Percentiles rank a stretch among this genome's conserved stretches.
Evolutionary conservation across 2,113 vertebrate species (phyloP).

Genomic region (Anoura caudifer): DNA sequence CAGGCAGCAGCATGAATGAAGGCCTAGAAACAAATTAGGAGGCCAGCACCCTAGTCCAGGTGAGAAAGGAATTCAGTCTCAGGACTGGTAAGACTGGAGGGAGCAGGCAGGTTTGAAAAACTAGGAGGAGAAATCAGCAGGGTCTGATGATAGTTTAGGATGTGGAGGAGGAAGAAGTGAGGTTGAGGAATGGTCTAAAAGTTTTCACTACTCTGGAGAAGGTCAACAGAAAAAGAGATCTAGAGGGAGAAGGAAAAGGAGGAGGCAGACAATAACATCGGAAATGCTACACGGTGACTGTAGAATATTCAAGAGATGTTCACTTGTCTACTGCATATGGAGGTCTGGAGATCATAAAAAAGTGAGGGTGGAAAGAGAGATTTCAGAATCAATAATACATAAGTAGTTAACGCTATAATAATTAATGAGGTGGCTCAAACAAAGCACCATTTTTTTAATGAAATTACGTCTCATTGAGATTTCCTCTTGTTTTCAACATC

Average conservation of each 20-base stretch:
- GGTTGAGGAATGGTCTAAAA: neutral
- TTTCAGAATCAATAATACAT: neutral
- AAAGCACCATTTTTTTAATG: neutral
- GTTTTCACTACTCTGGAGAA: neutral
- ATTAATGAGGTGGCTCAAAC: neutral
- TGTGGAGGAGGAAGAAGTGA: neutral
- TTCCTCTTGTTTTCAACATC: neutral
- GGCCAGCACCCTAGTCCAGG: neutral
- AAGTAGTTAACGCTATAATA: neutral
- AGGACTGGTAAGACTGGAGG: neutral
- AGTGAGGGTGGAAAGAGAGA: neutral
- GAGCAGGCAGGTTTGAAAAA: neutral
- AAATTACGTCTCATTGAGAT: neutral
- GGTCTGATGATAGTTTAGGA: neutral
- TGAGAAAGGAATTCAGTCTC: neutral
- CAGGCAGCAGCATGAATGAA: neutral
- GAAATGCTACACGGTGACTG: neutral
- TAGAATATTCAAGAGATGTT: neutral
- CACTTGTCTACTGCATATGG: neutral
- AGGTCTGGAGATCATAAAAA: neutral
- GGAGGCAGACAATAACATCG: neutral
- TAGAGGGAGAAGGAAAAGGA: fast-evolving
- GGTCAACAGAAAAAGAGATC: neutral
- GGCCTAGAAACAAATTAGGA: neutral
- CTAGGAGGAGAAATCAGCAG: neutral